Base-by-base conservation (phyloP, 1,140 invertebrate species). In the Steinernema khuongi region DNA sequence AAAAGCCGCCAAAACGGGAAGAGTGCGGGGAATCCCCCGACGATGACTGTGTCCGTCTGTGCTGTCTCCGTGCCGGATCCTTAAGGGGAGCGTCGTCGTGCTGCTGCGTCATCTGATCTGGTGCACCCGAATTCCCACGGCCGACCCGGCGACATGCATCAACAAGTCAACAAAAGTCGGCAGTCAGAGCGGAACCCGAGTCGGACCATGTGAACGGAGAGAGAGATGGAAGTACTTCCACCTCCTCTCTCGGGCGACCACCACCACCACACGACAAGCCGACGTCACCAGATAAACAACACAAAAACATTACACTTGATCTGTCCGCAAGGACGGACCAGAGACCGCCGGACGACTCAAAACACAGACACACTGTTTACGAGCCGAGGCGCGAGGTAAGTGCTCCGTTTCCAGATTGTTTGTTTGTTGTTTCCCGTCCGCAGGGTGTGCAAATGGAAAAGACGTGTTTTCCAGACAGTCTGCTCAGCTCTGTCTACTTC, bases 231-330 rank as follows among this genome's bases (percentile, higher is more conserved):
- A 11, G 2, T 4, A 60, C 11, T 22, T n/a, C 50, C 50, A 41
- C 22, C 50, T 60, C 50, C 50, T 60, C 50, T 60, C 50, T n/a
- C 14, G 50, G 50, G 22, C 11, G 22, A 60, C 19, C 50, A 26
- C 4, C 50, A 22, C 4, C 50, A 26, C 14, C 50, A 22, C n/a
- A 60, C 50, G 50, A 60, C 50, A 22, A 60, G 4, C 22, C 26
- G 50, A 60, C 50, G 50, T 60, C 50, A 60, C 14, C 50, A 60
- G 50, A 60, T 60, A 60, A 60, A 60, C 50, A 60, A 60, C 50
- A 60, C 50, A 60, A 60, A 60, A 60, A 60, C 50, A 60, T 60
- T 60, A 60, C 50, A 60, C 50, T 60, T 60, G 50, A 60, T 60
- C 50, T 60, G 50, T 22, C 14, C 50, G 50, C 22, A 60, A 60